These are phyloP conservation scores for Drosophila setosimentum DNA, from an alignment of 2,888 invertebrate species.

Conservation along the genomic window DNA sequence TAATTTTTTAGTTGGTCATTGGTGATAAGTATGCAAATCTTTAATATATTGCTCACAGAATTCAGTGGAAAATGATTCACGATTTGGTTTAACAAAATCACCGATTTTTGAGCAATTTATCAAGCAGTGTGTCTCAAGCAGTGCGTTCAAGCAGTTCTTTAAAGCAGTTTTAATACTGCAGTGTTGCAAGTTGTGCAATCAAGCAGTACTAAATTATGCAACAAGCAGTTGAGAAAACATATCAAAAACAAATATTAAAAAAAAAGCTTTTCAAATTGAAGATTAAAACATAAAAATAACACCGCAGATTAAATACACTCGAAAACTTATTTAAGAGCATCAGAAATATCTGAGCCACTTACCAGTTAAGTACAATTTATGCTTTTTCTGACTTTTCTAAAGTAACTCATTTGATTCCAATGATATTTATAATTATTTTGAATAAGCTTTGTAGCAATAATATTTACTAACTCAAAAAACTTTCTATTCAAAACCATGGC, in stretches of 20 bases:
- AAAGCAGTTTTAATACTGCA: not conserved
- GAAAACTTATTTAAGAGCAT: not conserved
- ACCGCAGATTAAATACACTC: not conserved
- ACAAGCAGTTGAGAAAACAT: not conserved
- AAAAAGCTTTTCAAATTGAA: not conserved
- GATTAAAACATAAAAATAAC: not conserved
- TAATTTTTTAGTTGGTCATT: not conserved
- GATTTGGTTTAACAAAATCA: not conserved
- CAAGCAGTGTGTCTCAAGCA: constrained; percentile 21
- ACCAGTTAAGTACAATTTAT: not conserved
- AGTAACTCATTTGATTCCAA: not conserved
- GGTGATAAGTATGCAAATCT: not conserved
- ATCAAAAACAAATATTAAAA: not conserved
- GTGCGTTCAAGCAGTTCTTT: not conserved
- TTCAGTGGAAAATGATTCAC: constrained; percentile 19
- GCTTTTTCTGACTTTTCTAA: not conserved
- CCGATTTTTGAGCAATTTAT: fast-evolving
- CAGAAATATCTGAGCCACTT: not conserved
- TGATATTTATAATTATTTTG: not conserved
- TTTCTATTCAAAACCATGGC: constrained; percentile 4
- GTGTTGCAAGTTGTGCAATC: not conserved
- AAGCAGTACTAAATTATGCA: not conserved
- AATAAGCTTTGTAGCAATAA: not conserved
- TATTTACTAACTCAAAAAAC: not conserved
- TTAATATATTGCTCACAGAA: not conserved